These are phyloP conservation scores for Cydia amplana DNA, from an alignment of 1,140 invertebrate genomes.

Conservation along the genomic window DNA sequence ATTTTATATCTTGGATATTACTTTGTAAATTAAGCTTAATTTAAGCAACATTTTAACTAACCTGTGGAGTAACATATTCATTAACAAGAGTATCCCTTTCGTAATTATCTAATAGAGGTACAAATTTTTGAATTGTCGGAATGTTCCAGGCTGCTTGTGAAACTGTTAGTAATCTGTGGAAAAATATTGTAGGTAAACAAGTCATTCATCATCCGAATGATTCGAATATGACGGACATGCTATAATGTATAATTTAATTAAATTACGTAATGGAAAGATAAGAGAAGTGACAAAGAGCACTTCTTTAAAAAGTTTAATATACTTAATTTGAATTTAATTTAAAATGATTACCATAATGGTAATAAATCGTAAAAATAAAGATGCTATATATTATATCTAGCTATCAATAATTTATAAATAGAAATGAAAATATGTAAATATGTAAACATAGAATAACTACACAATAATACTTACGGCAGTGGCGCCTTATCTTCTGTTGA, in stretches of 20 bases:
- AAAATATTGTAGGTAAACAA: constrained; percentile 35
- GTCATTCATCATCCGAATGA: not conserved
- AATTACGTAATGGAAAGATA: constrained; percentile 14
- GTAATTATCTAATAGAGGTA: constrained; percentile 88
- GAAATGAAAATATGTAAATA: not conserved
- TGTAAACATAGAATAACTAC: not conserved
- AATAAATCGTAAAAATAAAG: no score
- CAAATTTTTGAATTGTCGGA: constrained; percentile 84
- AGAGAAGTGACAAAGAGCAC: not conserved
- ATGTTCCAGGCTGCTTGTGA: constrained; percentile 81
- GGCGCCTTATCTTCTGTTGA: constrained; percentile 86
- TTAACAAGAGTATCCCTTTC: constrained; percentile 85
- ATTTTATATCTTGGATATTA: no score
- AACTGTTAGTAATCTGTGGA: constrained; percentile 82
- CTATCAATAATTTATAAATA: not conserved
- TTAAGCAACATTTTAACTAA: constrained; percentile 53
- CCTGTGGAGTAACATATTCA: constrained; percentile 88
- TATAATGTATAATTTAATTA: constrained; percentile 13
- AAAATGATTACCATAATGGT: not conserved
- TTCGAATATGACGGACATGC: constrained; percentile 16
- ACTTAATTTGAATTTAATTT: no score
- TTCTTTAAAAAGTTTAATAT: no score
- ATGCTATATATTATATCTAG: no score
- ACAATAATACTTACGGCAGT: constrained; percentile 81
- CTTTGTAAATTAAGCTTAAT: no score